Conservation (phyloP, 1,140 invertebrate species). For the Trichonephila clavipes region DNA sequence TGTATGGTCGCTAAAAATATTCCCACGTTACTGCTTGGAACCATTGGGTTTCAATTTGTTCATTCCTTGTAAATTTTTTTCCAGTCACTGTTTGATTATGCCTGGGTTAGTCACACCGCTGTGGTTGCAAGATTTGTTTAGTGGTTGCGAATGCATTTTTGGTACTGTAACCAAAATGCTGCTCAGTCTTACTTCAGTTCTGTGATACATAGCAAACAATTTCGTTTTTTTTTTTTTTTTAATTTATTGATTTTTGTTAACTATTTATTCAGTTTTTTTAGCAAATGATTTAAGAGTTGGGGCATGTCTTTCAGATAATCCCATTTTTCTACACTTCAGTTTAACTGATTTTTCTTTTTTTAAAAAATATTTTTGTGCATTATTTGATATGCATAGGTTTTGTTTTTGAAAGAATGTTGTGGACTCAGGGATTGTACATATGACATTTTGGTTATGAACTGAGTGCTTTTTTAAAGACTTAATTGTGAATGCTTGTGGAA, state of each 20-base stretch:
- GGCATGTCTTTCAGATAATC: conserved; percentile 39
- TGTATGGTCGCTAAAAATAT: conserved; percentile 82
- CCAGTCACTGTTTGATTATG: conserved; percentile 52
- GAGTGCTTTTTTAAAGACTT: conserved; percentile 20
- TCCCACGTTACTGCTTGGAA: neutral
- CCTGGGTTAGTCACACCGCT: conserved; percentile 56
- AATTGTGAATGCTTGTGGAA: conserved; percentile 44
- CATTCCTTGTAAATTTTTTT: conserved; percentile 50
- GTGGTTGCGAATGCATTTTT: conserved; percentile 5
- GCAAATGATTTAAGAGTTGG: conserved; percentile 2
- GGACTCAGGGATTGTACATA: conserved; percentile 73
- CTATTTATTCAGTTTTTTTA: conserved; percentile 72
- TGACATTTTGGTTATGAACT: conserved; percentile 30
- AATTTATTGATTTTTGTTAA: conserved; percentile 72
- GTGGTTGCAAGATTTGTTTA: conserved; percentile 37
- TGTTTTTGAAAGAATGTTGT: conserved; percentile 30
- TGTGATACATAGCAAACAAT: conserved; percentile 66
- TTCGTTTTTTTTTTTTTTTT: conserved; percentile 30
- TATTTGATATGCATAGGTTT: conserved; percentile 57
- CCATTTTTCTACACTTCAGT: conserved; percentile 34
- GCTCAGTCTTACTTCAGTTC: conserved; percentile 72
- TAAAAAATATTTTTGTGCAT: conserved; percentile 47
- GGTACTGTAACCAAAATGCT: conserved; percentile 34
- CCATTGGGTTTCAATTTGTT: conserved; percentile 44
- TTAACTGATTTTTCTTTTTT: conserved; percentile 57